phyloP scores from a whole-genome alignment of 2,888 invertebrate species.

The Brachypalpus laphriformis region DNA sequence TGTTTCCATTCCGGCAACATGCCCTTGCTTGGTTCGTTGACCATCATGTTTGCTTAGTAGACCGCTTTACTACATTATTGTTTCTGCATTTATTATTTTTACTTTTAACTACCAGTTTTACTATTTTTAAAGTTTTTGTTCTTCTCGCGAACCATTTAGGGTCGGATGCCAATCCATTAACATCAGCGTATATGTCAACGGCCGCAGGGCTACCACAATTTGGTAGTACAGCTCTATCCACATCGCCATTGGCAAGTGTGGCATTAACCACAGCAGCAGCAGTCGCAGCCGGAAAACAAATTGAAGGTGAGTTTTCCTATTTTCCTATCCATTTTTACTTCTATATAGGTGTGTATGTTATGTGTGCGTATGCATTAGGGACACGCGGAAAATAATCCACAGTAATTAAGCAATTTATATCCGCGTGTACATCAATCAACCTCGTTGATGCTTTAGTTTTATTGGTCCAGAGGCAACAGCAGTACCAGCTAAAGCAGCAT shows the following conservation, averaged over 20 bases:
- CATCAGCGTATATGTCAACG: conserved; percentile 86
- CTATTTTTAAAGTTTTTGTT: conserved; percentile 32
- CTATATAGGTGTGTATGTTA: conserved; percentile 24
- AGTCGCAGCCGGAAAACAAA: conserved; percentile 94
- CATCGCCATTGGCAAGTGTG: conserved; percentile 85
- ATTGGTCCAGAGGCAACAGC: conserved; percentile 48
- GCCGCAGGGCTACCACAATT: conserved; percentile 84
- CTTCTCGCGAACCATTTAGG: conserved; percentile 75
- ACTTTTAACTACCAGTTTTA: conserved; percentile 22
- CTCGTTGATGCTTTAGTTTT: conserved; percentile 61
- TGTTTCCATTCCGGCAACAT: conserved; percentile 25
- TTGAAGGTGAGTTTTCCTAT: conserved; percentile 87
- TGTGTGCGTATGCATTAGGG: conserved; percentile 39
- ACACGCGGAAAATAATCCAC: conserved; percentile 63
- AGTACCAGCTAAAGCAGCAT: not conserved
- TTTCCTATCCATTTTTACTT: conserved; percentile 41
- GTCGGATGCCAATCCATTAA: conserved; percentile 84
- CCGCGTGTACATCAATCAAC: conserved; percentile 65
- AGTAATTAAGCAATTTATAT: conserved; percentile 73
- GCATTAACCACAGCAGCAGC: conserved; percentile 90
- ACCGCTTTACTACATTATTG: not conserved
- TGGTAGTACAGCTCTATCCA: conserved; percentile 85
- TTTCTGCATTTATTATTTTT: not conserved
- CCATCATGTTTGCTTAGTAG: conserved; percentile 44
- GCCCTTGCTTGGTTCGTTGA: conserved; percentile 56